Evolutionary conservation across 1,140 invertebrate genomes (phyloP).

Genomic region (Hylyphantes graminicola): DNA sequence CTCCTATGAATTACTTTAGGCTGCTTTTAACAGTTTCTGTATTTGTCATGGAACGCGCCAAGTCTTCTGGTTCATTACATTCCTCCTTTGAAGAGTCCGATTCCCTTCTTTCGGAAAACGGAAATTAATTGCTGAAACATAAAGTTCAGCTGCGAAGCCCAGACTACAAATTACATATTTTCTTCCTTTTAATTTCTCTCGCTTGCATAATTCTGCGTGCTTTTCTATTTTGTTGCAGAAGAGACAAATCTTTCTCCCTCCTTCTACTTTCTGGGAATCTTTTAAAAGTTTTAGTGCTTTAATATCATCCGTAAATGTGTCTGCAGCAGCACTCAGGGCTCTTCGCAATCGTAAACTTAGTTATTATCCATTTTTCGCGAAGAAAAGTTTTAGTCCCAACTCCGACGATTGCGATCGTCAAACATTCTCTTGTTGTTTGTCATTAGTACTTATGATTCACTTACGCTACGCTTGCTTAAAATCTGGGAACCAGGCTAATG

Average conservation of each 20-base stretch:
- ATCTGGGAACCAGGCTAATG: conserved; percentile 55
- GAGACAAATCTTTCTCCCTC: neutral
- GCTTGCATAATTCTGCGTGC: neutral
- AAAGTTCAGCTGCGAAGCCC: conserved; percentile 34
- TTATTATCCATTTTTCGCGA: conserved; percentile 56
- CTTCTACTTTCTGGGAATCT: conserved; percentile 26
- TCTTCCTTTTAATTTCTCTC: conserved; percentile 37
- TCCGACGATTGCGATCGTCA: conserved; percentile 43
- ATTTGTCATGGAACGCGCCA: too few species aligned
- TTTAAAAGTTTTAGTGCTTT: conserved; percentile 58
- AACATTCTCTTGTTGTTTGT: conserved; percentile 52
- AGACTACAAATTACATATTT: conserved; percentile 54
- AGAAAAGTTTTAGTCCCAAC: conserved; percentile 44
- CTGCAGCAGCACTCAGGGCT: neutral
- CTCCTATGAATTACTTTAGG: too few species aligned
- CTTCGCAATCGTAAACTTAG: conserved; percentile 56
- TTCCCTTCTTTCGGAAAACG: conserved; percentile 12
- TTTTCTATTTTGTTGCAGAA: conserved; percentile 6
- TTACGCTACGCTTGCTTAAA: conserved; percentile 56
- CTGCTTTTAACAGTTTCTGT: too few species aligned
- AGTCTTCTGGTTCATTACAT: conserved; percentile 49
- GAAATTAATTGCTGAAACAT: conserved; percentile 57
- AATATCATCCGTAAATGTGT: conserved; percentile 33
- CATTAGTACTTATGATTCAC: conserved; percentile 60
- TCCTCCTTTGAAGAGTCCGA: neutral